Conservation (phyloP, 2,113 vertebrate species). For the Cygnus buccinator region DNA sequence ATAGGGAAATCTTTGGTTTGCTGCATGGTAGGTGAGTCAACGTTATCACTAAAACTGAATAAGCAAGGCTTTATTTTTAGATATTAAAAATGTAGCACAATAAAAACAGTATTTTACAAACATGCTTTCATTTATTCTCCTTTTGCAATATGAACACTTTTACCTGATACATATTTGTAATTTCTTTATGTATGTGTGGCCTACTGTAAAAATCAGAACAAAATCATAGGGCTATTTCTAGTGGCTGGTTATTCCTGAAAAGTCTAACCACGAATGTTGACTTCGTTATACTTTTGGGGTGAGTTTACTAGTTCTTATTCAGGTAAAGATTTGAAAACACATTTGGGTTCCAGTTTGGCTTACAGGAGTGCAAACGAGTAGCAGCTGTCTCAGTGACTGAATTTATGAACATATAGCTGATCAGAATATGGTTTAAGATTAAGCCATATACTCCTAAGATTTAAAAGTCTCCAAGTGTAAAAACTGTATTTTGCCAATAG, state of each 20-base stretch:
- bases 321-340: not conserved
- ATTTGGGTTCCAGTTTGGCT: not conserved
- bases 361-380: not conserved
- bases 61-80: conserved; percentile 57
- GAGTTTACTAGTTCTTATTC: not conserved
- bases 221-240: not conserved
- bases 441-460: too few species aligned
- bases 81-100: not conserved
- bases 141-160: not conserved
- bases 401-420: not conserved
- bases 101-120: not conserved
- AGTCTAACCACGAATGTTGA: not conserved
- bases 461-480: not conserved
- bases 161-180: not conserved
- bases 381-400: not conserved
- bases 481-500: not conserved
- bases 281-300: not conserved
- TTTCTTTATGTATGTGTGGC: not conserved
- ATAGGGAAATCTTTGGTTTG: conserved; percentile 53
- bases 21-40: conserved; percentile 28
- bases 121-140: not conserved
- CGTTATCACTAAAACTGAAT: conserved; percentile 59
- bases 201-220: not conserved
- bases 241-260: not conserved
- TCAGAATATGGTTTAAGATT: not conserved